Evolutionary conservation across 2,797 vertebrate species (phyloP).

Genomic region (Paratrypauchen microcephalus): DNA sequence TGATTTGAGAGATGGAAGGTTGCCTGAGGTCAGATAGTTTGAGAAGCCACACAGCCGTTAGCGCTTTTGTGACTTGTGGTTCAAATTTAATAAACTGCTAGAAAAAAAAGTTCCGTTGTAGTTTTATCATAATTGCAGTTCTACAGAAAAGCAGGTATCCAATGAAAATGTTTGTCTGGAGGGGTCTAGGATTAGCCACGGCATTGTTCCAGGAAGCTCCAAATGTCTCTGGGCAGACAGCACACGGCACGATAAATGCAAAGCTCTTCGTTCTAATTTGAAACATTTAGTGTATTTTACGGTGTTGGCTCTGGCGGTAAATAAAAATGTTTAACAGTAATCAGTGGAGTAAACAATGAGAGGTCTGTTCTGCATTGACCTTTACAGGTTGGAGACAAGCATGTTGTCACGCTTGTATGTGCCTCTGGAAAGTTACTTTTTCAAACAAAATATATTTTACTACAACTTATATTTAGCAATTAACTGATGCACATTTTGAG

Average conservation of each 20-base stretch:
- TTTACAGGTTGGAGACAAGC: neutral
- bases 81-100: neutral
- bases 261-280: constrained; percentile 1
- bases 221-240: neutral
- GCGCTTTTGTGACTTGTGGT: constrained; percentile 17
- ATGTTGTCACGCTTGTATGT: neutral
- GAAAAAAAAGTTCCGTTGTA: constrained; percentile 16
- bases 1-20: constrained; percentile 16
- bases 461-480: neutral
- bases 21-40: constrained; percentile 24
- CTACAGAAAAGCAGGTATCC: constrained; percentile 4
- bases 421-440: no score
- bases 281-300: constrained; percentile 4
- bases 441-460: no score
- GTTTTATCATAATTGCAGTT: neutral
- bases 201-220: constrained; percentile 1
- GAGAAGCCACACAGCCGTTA: constrained; percentile 24
- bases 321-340: constrained; percentile 6
- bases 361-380: constrained; percentile 1
- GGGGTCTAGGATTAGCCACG: constrained; percentile 1
- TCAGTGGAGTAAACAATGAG: constrained; percentile 1
- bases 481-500: no score
- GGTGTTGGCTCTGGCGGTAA: neutral
- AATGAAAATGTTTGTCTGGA: constrained; percentile 8
- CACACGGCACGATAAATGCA: neutral